These are phyloP conservation scores for Drosophila leontia DNA, from an alignment of 1,140 invertebrate species.

Conservation along the genomic window DNA sequence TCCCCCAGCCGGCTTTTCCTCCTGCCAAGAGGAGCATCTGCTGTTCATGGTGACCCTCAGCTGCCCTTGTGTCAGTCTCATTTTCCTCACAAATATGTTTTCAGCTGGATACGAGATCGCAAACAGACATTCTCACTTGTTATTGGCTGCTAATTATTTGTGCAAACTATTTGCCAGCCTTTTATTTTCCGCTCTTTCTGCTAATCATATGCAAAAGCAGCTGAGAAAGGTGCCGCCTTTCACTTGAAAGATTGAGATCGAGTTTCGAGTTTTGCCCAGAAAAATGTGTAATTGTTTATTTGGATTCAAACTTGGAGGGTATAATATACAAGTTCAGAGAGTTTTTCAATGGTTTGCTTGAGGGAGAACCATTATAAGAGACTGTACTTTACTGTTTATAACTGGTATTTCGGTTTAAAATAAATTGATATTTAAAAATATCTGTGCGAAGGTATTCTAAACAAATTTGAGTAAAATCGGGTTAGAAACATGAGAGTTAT, in stretches of 20 bases:
- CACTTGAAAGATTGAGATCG: not conserved
- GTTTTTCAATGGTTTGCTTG: not conserved
- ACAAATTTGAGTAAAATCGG: not conserved
- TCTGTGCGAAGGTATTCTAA: not conserved
- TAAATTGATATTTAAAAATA: not conserved
- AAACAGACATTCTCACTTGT: slow-evolving; percentile 28
- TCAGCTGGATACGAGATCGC: slow-evolving; percentile 11
- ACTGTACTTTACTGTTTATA: not conserved
- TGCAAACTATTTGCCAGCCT: slow-evolving; percentile 31
- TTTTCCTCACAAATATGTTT: slow-evolving; percentile 30
- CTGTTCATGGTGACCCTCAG: slow-evolving; percentile 16
- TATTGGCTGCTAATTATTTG: slow-evolving; percentile 60
- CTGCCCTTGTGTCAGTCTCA: slow-evolving; percentile 5
- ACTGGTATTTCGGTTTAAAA: not conserved
- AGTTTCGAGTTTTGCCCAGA: not conserved
- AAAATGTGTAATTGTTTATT: slow-evolving; percentile 16
- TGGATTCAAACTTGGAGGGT: not conserved
- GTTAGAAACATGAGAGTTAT: not conserved
- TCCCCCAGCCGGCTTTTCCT: slow-evolving; percentile 6
- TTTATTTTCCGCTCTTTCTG: slow-evolving; percentile 20
- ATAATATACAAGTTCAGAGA: not conserved
- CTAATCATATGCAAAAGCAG: slow-evolving; percentile 55
- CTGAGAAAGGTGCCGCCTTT: slow-evolving; percentile 31
- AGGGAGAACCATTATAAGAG: not conserved
- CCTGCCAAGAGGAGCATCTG: not conserved